A percentile compares a stretch with the other conserved stretches of the same genome.
These are phyloP conservation scores for Thunnus albacares DNA, from an alignment of 2,797 vertebrate genomes.

Conservation along the genomic window DNA sequence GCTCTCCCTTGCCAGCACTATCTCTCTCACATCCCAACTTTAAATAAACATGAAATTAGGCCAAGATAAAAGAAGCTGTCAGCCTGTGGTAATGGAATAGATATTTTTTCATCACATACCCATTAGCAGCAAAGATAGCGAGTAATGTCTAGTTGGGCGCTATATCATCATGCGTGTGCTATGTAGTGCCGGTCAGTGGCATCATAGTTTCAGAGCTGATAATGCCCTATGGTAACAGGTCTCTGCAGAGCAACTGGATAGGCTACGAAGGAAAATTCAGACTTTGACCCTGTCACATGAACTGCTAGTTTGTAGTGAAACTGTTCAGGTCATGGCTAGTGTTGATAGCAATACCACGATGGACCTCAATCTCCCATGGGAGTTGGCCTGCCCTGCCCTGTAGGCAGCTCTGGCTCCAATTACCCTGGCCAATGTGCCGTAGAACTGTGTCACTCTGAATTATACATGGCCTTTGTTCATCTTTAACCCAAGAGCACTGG, in stretches of 20 bases:
- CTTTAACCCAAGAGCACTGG: slow-evolving; percentile 86
- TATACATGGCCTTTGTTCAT: slow-evolving; percentile 87
- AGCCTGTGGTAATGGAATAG: slow-evolving; percentile 62
- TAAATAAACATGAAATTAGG: slow-evolving; percentile 83
- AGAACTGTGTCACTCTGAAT: slow-evolving; percentile 84
- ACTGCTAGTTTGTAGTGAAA: slow-evolving; percentile 71
- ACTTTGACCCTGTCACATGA: slow-evolving; percentile 73
- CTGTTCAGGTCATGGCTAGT: slow-evolving; percentile 61
- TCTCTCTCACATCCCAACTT: slow-evolving; percentile 65
- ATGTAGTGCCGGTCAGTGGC: slow-evolving; percentile 29
- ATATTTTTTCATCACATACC: slow-evolving; percentile 67
- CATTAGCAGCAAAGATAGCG: slow-evolving; percentile 55
- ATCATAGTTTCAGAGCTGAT: slow-evolving; percentile 59
- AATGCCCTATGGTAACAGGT: slow-evolving; percentile 49
- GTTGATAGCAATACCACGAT: slow-evolving; percentile 65
- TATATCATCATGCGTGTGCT: slow-evolving; percentile 4
- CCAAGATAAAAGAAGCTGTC: slow-evolving; percentile 75
- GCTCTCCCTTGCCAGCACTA: slow-evolving; percentile 33
- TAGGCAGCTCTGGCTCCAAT: slow-evolving; percentile 78
- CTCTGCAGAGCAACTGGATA: slow-evolving; percentile 70
- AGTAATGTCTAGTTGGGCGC: slow-evolving; percentile 24
- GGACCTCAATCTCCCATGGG: slow-evolving; percentile 60
- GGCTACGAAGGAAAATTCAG: slow-evolving; percentile 69
- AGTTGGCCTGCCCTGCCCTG: slow-evolving; percentile 63
- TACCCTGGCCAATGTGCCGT: slow-evolving; percentile 75